Evolutionary conservation across 2,888 invertebrate species (phyloP).

Genomic region (Zaprionus lineosus): DNA sequence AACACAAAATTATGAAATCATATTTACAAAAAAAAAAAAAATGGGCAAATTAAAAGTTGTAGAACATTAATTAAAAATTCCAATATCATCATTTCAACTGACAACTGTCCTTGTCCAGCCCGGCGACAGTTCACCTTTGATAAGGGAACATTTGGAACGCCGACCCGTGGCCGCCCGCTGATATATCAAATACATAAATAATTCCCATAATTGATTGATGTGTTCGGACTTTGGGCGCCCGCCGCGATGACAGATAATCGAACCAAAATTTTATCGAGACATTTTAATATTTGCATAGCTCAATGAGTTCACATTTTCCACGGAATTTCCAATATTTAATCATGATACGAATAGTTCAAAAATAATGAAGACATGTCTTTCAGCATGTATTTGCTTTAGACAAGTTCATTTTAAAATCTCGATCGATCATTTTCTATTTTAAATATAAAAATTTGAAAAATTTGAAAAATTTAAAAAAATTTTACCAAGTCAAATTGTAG

Average conservation of each 20-base stretch:
- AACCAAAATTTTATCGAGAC: slow-evolving; percentile 4
- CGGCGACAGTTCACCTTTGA: slow-evolving; percentile 52
- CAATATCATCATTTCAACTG: slow-evolving; percentile 50
- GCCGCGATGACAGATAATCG: background rate
- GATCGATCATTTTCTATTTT: too few relatives aligned
- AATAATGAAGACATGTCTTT: too few relatives aligned
- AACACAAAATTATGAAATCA: slow-evolving; percentile 30
- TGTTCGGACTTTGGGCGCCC: slow-evolving; percentile 4
- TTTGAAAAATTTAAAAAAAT: too few relatives aligned
- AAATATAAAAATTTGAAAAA: too few relatives aligned
- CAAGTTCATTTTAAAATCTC: too few relatives aligned
- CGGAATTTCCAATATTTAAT: background rate
- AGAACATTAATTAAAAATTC: slow-evolving; percentile 67
- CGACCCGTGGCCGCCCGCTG: slow-evolving; percentile 43
- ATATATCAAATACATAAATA: slow-evolving; percentile 26
- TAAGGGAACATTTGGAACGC: slow-evolving; percentile 35
- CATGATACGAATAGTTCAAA: background rate
- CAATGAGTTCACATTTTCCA: too few relatives aligned
- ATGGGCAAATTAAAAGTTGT: slow-evolving; percentile 56
- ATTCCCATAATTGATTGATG: slow-evolving; percentile 46
- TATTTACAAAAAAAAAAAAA: slow-evolving; percentile 45
- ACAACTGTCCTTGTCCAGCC: slow-evolving; percentile 52
- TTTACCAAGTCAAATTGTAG: too few relatives aligned
- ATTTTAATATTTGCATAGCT: slow-evolving; percentile 38
- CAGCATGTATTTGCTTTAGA: too few relatives aligned